Base-by-base conservation (phyloP, 2,797 vertebrate genomes). In the Chaunax sp. region DNA sequence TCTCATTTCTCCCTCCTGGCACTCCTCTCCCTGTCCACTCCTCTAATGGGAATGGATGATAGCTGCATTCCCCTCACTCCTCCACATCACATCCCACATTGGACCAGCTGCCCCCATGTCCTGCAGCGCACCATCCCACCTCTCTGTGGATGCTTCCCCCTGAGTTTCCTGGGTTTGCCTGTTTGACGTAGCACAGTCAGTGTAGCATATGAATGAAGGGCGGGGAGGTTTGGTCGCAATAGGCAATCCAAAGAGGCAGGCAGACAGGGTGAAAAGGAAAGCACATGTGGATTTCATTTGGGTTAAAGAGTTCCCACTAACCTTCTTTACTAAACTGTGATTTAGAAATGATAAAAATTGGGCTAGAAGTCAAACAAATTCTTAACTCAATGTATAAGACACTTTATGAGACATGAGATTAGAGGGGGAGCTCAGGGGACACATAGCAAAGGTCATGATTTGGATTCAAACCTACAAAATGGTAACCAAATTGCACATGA, bases 31-130 rank as follows among this genome's bases (percentile, higher is more conserved):
- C 49, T 53, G 51, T 20, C 28, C 59, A 61, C 59, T 71, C 63
- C 54, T 64, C 74, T 82, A 84, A 87, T 78, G 70, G 53, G 68
- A 84, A 88, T 64, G 14, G 76, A 82, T 87, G 82, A 82, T 65
- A 74, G 75, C 73, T 65, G 63, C 60, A 74, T 78, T 83, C 82
- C 69, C 28, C 62, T 33, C 57, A 56, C 74, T 78, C 44, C 63
- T 69, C 50, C 54, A 43, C 78, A 65, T 62, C 49, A 10, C 74
- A 74, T 49, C 45, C 52, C 44, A 23, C 80, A 43, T 49, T 6
- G 16, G 30, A 44, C 15, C 44, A 50, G 57, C 63, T 62, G 52
- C 69, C 35, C 65, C 38, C 44, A 50, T 63, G 13, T 44, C 58
- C 46, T 61, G 70, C 54, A 72, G 56, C 45, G 66, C 64, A 4